A percentile compares a stretch with the other conserved stretches of the same genome.
Conservation (phyloP, 2,113 vertebrate species). For the Austrofundulus limnaeus region DNA sequence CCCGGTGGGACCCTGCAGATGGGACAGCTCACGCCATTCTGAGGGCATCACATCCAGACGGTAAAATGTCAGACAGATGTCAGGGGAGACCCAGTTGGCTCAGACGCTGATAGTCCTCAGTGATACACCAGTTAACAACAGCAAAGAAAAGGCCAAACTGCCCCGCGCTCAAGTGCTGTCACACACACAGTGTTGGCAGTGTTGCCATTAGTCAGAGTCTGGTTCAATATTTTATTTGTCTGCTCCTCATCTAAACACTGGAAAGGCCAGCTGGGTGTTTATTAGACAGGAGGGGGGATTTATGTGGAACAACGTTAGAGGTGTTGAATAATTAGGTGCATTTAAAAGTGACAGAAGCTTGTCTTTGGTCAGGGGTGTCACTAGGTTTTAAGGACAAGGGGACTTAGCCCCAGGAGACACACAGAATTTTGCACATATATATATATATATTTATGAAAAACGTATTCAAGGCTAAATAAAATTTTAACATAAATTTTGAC, state of each 20-base stretch:
- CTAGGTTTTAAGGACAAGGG: too few species aligned
- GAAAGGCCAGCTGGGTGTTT: conserved; percentile 31
- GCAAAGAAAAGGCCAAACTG: conserved; percentile 63
- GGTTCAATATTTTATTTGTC: conserved; percentile 36
- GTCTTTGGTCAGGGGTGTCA: too few species aligned
- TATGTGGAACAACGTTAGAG: conserved; percentile 6
- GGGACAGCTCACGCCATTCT: conserved; percentile 61
- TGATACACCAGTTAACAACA: conserved; percentile 53
- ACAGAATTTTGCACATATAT: too few species aligned
- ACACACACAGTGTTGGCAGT: conserved; percentile 36
- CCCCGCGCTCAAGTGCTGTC: conserved; percentile 31
- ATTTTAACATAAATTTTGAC: too few species aligned
- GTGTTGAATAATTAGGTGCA: conserved; percentile 28
- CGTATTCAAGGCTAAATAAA: too few species aligned
- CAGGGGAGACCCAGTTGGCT: conserved; percentile 63
- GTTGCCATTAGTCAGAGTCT: conserved; percentile 28
- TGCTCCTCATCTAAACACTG: conserved; percentile 8
- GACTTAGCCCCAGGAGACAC: too few species aligned
- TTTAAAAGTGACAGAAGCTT: conserved; percentile 17
- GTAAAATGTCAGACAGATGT: conserved; percentile 73
- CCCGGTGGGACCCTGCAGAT: conserved; percentile 60
- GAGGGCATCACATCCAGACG: conserved; percentile 63
- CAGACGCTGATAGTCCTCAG: conserved; percentile 42
- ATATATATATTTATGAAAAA: too few species aligned
- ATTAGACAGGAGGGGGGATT: background rate